Evolutionary conservation across 2,113 vertebrate species (phyloP).

Genomic region (Polyodon spathula): DNA sequence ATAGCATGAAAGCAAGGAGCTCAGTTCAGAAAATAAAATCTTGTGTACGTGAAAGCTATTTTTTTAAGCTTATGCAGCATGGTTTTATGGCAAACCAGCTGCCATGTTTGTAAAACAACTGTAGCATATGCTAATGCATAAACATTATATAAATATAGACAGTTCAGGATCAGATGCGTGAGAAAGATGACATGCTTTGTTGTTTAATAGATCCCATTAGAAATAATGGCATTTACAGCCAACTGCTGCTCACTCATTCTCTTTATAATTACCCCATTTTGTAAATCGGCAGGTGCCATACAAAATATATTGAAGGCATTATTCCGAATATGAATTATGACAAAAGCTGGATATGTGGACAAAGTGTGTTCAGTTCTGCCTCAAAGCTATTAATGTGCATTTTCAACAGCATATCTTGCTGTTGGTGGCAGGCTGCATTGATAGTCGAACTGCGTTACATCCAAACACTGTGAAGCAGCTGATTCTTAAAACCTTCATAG

Average conservation of each 20-base stretch:
- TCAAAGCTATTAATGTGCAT: conserved; percentile 7
- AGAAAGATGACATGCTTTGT: conserved; percentile 25
- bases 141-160: conserved; percentile 23
- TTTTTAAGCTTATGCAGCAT: conserved; percentile 14
- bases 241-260: conserved; percentile 28
- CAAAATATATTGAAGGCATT: conserved; percentile 19
- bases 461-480: conserved; percentile 4
- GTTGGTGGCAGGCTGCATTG: conserved; percentile 16
- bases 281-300: conserved; percentile 32
- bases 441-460: conserved; percentile 10
- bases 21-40: conserved; percentile 29
- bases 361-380: conserved; percentile 10
- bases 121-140: conserved; percentile 24
- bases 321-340: conserved; percentile 24
- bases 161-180: conserved; percentile 20
- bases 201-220: conserved; percentile 35
- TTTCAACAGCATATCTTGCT: conserved; percentile 5
- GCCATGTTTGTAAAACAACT: conserved; percentile 38
- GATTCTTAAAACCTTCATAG: no score
- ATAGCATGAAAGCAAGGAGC: conserved; percentile 32
- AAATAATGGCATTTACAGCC: conserved; percentile 29
- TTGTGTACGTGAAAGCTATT: conserved; percentile 16
- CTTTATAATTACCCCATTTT: conserved; percentile 33
- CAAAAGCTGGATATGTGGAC: conserved; percentile 10
- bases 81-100: conserved; percentile 39